Base-by-base conservation (phyloP, 2,113 vertebrate species). In the Morone saxatilis region DNA sequence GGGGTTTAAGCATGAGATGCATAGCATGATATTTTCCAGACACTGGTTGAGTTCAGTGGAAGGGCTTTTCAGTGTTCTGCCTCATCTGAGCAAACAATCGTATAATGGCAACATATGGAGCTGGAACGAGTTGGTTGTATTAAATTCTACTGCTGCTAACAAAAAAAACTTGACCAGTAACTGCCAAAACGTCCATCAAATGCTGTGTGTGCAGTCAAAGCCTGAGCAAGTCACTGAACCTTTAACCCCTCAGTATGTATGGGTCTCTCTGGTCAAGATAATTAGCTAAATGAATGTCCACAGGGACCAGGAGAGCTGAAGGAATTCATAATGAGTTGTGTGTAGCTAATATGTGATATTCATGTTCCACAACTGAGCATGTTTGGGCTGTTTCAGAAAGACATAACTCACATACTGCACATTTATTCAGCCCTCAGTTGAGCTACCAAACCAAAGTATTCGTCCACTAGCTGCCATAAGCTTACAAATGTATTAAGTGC, bases 1-100 rank as follows among this genome's bases (percentile, higher is more conserved):
- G 45, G 45, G n/a, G 7, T 36, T 56, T 36, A 20, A 71, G 59
- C 20, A 22, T n/a, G 11, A 54, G 54, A 70, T 38, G 47, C 22
- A 62, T 12, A 59, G 48, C 59, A 40, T 57, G 47, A 79, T 71
- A 50, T 63, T 38, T 83, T 86, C 76, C 79, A 89, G 79, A 86
- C 38, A 22, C 0, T 12, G 57, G 54, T 45, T 54, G 20, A 82
- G 61, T 4, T 71, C 68, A 59, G 31, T 53, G 43, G 76, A 68
- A 68, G 45, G 71, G 38, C 41, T 7, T 76, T 69, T 12, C 20
- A 71, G 48, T 19, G 14, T 47, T 36, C 22, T 19, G 69, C 40
- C 70, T 41, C 36, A 76, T 71, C 72, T 78, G n/a, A 83, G 16
- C 6, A 78, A 87, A 86, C 73, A 84, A 36, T 10, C 41, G 73